Evolutionary conservation across 64 coral and sea anemone species (phyloP).

Genomic region (Actinia equina): DNA sequence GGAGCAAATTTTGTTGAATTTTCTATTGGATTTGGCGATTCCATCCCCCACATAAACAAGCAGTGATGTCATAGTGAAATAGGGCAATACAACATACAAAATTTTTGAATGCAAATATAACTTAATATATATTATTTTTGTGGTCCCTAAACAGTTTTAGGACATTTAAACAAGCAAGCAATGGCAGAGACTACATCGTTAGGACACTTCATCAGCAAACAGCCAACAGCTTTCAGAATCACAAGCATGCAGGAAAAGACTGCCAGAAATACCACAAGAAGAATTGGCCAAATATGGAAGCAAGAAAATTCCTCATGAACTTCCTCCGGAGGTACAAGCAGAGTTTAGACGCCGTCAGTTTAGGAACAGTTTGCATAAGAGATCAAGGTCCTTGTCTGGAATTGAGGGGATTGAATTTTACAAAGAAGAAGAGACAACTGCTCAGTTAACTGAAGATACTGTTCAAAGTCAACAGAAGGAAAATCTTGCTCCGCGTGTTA

Average conservation of each 20-base stretch:
- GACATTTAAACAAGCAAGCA: too few species aligned
- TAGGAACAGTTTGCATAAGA: conserved; percentile 63
- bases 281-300: conserved; percentile 50
- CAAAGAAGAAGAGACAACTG: background rate
- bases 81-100: too few species aligned
- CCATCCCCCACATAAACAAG: too few species aligned
- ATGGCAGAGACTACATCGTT: too few species aligned
- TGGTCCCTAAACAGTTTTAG: too few species aligned
- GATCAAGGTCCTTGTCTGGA: conserved; percentile 67
- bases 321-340: conserved; percentile 75
- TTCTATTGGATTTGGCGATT: too few species aligned
- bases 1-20: too few species aligned
- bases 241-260: conserved; percentile 42
- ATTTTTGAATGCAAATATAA: too few species aligned
- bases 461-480: conserved; percentile 7
- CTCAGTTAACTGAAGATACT: background rate
- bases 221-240: conserved; percentile 10
- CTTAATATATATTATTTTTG: too few species aligned
- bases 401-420: conserved; percentile 53
- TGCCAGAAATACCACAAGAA: conserved; percentile 65
- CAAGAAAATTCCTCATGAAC: conserved; percentile 21
- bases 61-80: too few species aligned
- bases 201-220: background rate
- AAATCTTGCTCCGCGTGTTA: conserved; percentile 3
- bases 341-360: conserved; percentile 50